Evolutionary conservation across 2,113 vertebrate species (phyloP), one percentile per base, ranked within the genome.

Genomic region (human): DNA sequence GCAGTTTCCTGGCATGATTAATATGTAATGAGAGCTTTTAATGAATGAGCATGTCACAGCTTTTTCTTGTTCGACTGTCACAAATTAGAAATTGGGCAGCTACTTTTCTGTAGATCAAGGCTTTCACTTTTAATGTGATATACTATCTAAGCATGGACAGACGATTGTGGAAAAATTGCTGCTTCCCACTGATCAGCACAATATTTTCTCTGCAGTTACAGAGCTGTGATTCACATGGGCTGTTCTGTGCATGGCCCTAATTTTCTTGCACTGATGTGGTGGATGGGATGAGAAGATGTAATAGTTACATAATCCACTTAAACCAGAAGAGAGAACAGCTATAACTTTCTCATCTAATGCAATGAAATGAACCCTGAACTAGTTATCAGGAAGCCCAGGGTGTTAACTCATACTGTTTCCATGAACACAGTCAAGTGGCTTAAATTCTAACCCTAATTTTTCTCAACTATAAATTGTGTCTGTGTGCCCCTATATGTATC

Each of bases 31-130:
- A 81, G 90, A 55, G 76, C n/a, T 76, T 88, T 55, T 76, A 83
- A 88, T 97, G 90, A 86, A 83, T 25, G 13, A 96, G 25, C 43
- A 48, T 92, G 84, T 38, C 93, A 45, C 35, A 93, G 73, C 76
- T 97, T 97, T 85, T 83, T 97, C 94, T 98, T 97, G 83, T 98
- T 98, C 97, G 97, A 68, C 96, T 97, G 89, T 91, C 92, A 97
- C 66, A 95, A 81, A 57, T 89, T 0, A 0, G 73, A 94, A 93
- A 48, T 23, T 13, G n/a, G 89, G 43, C 57, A 48, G 68, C 94
- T 90, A 82, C 97, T 96, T 45, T 86, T 96, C 35, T 59, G 32
- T 84, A 50, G 80, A 97, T 76, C 52, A 92, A 92, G 59, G 70
- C 66, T 92, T 96, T 96, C 91, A 52, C n/a, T 90, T 85, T 94